Evolutionary conservation across 1,140 invertebrate genomes (phyloP).

Genomic region (Littorina saxatilis): DNA sequence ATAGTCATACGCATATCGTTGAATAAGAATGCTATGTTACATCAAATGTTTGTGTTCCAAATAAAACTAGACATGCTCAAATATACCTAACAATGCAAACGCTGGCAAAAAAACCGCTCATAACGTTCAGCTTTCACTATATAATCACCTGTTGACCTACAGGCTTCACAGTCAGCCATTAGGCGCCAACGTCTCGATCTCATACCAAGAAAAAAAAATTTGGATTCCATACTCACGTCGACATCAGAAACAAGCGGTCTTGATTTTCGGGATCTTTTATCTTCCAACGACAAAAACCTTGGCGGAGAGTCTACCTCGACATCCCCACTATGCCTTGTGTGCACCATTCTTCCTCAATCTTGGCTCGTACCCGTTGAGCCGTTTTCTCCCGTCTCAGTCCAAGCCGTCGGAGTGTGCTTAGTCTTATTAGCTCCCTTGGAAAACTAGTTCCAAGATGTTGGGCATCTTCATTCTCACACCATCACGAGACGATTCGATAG

Average conservation of each 20-base stretch:
- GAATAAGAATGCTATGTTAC: no score
- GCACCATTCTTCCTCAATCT: constrained; percentile 51
- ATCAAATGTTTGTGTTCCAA: no score
- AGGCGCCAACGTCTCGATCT: constrained; percentile 33
- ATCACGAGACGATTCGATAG: neutral
- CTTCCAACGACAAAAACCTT: constrained; percentile 39
- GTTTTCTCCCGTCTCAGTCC: constrained; percentile 21
- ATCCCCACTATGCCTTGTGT: constrained; percentile 59
- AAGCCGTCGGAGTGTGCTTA: neutral
- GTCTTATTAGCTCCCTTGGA: neutral
- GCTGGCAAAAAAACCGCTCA: no score
- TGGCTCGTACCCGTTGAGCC: constrained; percentile 3
- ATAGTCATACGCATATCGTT: no score
- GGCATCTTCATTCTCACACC: neutral
- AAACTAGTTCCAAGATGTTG: neutral
- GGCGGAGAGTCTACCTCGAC: constrained; percentile 51
- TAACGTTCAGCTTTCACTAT: no score
- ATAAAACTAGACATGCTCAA: no score
- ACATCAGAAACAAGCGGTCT: constrained; percentile 30
- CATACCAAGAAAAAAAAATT: constrained; percentile 4
- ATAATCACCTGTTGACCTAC: neutral
- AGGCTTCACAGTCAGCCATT: constrained; percentile 6
- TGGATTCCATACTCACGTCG: constrained; percentile 20
- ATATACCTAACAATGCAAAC: no score
- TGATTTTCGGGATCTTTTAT: constrained; percentile 18